A percentile compares a stretch with the other conserved stretches of the same genome.
These are phyloP conservation scores for Rhopalosiphum maidis DNA, from an alignment of 1,140 invertebrate genomes.

Conservation along the genomic window DNA sequence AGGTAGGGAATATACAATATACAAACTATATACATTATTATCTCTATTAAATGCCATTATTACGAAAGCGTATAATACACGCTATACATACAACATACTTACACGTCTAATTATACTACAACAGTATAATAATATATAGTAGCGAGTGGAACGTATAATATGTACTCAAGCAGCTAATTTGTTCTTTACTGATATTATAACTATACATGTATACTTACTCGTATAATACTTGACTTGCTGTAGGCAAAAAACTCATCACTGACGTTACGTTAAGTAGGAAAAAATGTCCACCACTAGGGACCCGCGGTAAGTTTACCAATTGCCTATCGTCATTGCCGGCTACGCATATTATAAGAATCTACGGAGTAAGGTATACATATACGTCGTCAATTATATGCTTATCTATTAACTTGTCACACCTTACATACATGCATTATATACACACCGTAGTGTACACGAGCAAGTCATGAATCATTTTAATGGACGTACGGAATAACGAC, in stretches of 20 bases:
- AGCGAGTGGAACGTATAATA: background rate
- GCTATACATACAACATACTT: too few relatives aligned
- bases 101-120: constrained; percentile 10
- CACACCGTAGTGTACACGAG: background rate
- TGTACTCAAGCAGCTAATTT: background rate
- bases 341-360: background rate
- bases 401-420: constrained; percentile 48
- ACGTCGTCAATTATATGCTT: constrained; percentile 52
- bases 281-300: background rate
- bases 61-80: background rate
- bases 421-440: background rate
- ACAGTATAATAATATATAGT: background rate
- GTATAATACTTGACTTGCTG: background rate
- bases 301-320: background rate
- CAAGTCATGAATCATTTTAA: constrained; percentile 40
- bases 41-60: background rate
- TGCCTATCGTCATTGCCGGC: background rate
- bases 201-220: background rate
- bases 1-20: background rate
- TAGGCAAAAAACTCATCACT: background rate
- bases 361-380: background rate
- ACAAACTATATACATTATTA: background rate
- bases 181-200: constrained; percentile 9
- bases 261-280: background rate
- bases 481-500: background rate